These are phyloP conservation scores for Microctenopoma steveboyesi DNA, from an alignment of 2,797 vertebrate genomes.

Conservation along the genomic window DNA sequence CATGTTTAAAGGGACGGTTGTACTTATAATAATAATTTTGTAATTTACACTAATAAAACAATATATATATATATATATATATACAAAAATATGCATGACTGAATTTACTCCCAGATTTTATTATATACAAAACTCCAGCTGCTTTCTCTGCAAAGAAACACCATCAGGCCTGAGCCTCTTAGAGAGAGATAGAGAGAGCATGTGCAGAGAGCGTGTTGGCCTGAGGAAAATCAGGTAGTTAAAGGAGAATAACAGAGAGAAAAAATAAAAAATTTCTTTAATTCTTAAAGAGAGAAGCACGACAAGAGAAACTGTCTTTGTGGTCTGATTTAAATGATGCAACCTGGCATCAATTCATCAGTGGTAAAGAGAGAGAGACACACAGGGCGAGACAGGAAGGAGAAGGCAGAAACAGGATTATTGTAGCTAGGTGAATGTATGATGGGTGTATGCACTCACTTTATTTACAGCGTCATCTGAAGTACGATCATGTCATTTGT, in stretches of 20 bases:
- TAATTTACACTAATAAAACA: too few species aligned
- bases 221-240: constrained; percentile 6
- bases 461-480: too few species aligned
- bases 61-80: too few species aligned
- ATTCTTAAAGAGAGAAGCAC: constrained; percentile 23
- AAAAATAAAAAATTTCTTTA: constrained; percentile 16
- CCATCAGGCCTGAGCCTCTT: neutral
- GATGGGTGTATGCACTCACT: neutral
- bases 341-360: neutral
- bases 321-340: constrained; percentile 12
- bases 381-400: neutral
- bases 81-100: too few species aligned
- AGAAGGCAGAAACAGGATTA: neutral
- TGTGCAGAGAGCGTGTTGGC: neutral
- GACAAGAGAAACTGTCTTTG: constrained; percentile 3
- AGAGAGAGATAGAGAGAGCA: neutral
- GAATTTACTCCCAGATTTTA: too few species aligned
- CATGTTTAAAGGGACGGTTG: too few species aligned
- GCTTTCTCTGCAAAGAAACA: neutral
- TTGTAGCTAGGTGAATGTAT: neutral
- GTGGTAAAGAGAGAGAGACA: neutral
- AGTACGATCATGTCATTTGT: too few species aligned
- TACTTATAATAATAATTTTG: too few species aligned
- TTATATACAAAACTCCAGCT: too few species aligned
- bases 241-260: neutral